These are phyloP conservation scores for Propithecus perrieri DNA, from an alignment of 2,797 vertebrate species.

Conservation along the genomic window DNA sequence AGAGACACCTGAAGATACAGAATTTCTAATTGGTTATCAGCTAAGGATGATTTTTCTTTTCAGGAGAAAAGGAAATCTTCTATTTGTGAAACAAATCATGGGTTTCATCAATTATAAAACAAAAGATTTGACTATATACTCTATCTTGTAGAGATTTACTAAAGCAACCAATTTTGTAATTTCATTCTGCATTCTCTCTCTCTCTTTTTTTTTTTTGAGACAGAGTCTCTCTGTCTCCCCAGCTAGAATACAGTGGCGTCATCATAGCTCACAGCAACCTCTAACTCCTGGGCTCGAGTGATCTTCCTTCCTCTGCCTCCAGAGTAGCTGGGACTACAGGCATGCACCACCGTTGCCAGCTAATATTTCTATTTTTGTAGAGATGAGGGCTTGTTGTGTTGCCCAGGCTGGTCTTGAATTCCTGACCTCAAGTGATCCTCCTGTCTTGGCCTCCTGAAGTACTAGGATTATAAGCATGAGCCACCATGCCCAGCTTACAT, in stretches of 20 bases:
- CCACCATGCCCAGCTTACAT: neutral
- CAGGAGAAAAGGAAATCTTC: neutral
- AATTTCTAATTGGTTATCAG: neutral
- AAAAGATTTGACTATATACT: neutral
- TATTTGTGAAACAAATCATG: neutral
- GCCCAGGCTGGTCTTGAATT: too few species aligned
- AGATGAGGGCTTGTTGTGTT: too few species aligned
- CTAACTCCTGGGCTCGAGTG: too few species aligned
- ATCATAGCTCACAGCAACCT: too few species aligned
- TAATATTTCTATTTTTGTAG: too few species aligned
- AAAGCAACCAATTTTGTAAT: neutral
- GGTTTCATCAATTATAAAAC: neutral
- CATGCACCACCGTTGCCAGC: too few species aligned
- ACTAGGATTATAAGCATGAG: neutral
- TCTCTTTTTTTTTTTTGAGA: too few species aligned
- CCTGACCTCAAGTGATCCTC: too few species aligned
- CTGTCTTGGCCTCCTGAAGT: neutral
- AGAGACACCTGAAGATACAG: neutral
- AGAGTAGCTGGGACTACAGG: too few species aligned
- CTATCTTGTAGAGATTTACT: neutral
- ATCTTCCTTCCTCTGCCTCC: too few species aligned
- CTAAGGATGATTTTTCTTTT: neutral
- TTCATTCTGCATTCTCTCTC: neutral
- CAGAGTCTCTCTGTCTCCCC: too few species aligned
- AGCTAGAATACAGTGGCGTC: too few species aligned